A percentile compares a stretch with the other conserved stretches of the same genome.
Evolutionary conservation across 2,113 vertebrate species (phyloP).

Genomic region (Hymenochirus boettgeri): DNA sequence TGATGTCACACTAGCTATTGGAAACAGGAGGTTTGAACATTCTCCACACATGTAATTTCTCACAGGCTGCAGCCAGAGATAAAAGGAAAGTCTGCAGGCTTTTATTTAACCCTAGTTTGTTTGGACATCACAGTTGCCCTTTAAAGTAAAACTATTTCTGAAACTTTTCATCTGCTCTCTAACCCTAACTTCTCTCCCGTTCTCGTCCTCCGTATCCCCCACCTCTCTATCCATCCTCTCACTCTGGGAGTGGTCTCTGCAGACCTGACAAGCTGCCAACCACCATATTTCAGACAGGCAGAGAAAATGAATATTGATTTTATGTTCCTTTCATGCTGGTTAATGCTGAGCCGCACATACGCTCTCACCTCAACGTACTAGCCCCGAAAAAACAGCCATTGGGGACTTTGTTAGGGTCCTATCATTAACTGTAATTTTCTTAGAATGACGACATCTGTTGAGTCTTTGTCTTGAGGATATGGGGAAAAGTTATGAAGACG

Average conservation of each 20-base stretch:
- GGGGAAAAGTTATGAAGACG: no score
- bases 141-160: no score
- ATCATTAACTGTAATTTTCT: constrained; percentile 14
- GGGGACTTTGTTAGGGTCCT: constrained; percentile 17
- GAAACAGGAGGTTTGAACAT: no score
- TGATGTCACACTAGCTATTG: no score
- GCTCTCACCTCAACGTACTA: constrained; percentile 36
- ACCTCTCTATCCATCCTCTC: not conserved
- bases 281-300: constrained; percentile 33
- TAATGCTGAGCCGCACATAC: constrained; percentile 34
- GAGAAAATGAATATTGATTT: constrained; percentile 43
- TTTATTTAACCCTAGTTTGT: no score
- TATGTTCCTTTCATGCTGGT: constrained; percentile 40
- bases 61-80: no score
- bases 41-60: no score
- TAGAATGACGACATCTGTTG: constrained; percentile 1
- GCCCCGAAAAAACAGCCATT: constrained; percentile 26
- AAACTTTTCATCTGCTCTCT: no score
- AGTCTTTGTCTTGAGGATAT: not conserved
- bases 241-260: constrained; percentile 27
- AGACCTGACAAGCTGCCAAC: constrained; percentile 36
- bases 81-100: no score
- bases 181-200: no score
- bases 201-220: not conserved
- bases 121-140: no score